phyloP scores from a whole-genome alignment of 2,797 vertebrate species.

The Alauda arvensis region DNA sequence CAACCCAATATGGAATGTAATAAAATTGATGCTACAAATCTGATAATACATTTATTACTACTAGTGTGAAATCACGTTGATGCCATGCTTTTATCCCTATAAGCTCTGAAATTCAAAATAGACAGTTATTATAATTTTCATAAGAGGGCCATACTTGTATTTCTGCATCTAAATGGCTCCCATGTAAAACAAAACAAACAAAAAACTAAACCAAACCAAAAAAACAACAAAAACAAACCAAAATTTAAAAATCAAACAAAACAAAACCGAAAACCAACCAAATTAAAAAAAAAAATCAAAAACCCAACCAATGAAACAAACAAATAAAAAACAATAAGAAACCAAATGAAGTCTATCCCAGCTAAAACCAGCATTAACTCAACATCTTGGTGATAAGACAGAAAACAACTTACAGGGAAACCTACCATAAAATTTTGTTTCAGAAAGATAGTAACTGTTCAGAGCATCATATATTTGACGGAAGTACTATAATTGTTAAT shows the following conservation, averaged over 20 bases:
- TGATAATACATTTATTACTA: neutral
- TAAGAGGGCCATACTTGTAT: neutral
- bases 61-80: neutral
- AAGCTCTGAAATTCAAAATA: neutral
- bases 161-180: neutral
- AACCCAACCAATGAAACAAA: no score
- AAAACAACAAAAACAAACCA: neutral
- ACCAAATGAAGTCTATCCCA: neutral
- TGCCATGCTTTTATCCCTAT: neutral
- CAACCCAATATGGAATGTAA: neutral
- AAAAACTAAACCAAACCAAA: neutral
- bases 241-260: neutral
- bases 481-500: neutral
- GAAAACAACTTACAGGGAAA: neutral
- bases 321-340: neutral
- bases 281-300: neutral
- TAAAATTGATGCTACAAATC: neutral
- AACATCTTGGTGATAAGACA: neutral
- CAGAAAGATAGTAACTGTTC: neutral
- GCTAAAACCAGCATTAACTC: neutral
- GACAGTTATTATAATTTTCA: neutral
- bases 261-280: neutral
- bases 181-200: accelerated
- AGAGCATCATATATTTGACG: neutral
- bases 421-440: neutral